These are phyloP conservation scores for Dromas ardeola DNA, from an alignment of 2,113 vertebrate genomes.

Conservation along the genomic window DNA sequence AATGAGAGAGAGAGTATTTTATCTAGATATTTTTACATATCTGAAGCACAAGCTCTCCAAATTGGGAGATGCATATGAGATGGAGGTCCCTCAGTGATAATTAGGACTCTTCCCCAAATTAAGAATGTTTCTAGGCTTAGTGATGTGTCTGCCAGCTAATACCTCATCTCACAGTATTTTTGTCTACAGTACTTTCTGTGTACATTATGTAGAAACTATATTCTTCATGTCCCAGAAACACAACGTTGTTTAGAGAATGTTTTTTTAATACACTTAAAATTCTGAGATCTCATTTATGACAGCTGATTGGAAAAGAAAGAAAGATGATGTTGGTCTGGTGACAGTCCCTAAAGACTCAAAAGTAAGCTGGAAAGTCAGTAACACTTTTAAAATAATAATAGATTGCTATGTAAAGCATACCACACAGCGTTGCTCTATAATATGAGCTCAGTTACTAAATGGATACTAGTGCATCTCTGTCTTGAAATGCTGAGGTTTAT, in stretches of 20 bases:
- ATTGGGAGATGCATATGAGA: neutral
- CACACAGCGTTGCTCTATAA: neutral
- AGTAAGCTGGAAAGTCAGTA: neutral
- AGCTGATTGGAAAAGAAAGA: neutral
- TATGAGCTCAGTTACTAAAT: neutral
- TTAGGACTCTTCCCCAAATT: neutral
- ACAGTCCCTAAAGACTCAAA: neutral
- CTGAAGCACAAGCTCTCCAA: neutral
- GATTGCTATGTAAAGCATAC: neutral
- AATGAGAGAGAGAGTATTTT: neutral
- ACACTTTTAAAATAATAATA: neutral
- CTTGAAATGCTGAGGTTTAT: neutral
- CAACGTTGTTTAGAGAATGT: neutral
- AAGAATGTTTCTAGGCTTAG: neutral
- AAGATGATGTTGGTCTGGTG: neutral
- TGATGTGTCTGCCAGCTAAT: neutral
- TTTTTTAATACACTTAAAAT: neutral
- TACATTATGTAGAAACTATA: neutral
- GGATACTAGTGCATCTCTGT: neutral
- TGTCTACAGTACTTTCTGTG: neutral
- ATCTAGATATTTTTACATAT: neutral
- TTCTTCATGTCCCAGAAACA: neutral
- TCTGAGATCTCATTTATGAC: neutral
- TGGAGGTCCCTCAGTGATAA: neutral
- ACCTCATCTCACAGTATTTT: neutral